Evolutionary conservation across 2,797 vertebrate genomes (phyloP).

Genomic region (Anas bernieri): DNA sequence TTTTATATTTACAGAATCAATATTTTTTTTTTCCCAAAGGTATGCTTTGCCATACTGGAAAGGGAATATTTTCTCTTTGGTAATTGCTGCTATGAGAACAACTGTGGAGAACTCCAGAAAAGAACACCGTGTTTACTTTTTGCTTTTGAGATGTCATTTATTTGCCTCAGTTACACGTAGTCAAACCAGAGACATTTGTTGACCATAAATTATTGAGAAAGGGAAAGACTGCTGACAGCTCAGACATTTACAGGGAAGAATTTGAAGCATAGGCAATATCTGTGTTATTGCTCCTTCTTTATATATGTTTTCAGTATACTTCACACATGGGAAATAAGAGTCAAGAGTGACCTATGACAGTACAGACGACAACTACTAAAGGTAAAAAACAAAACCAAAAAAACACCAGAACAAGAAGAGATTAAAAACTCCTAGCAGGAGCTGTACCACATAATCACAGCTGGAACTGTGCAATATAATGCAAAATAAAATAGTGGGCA

Average conservation of each 20-base stretch:
- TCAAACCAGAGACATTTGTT: not conserved
- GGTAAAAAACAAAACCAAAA: not conserved
- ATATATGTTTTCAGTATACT: not conserved
- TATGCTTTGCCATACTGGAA: not conserved
- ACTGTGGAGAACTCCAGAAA: not conserved
- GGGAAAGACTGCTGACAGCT: not conserved
- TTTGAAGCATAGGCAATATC: not conserved
- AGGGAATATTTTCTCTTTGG: not conserved
- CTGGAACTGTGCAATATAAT: not conserved
- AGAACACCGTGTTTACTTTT: not conserved
- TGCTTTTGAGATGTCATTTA: not conserved
- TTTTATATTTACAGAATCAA: not conserved
- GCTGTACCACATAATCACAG: not conserved
- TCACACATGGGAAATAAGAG: slow-evolving; percentile 13
- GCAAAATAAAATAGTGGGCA: slow-evolving; percentile 9
- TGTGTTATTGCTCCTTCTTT: not conserved
- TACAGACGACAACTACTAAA: not conserved
- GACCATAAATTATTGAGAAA: not conserved
- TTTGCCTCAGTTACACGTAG: not conserved
- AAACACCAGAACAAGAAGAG: not conserved
- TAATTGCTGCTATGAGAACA: not conserved
- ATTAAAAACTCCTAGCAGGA: not conserved
- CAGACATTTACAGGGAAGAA: not conserved
- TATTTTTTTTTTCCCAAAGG: not conserved
- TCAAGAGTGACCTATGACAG: not conserved